Conservation (phyloP, 2,888 invertebrate species). For the Apomyelois bistriatella region DNA sequence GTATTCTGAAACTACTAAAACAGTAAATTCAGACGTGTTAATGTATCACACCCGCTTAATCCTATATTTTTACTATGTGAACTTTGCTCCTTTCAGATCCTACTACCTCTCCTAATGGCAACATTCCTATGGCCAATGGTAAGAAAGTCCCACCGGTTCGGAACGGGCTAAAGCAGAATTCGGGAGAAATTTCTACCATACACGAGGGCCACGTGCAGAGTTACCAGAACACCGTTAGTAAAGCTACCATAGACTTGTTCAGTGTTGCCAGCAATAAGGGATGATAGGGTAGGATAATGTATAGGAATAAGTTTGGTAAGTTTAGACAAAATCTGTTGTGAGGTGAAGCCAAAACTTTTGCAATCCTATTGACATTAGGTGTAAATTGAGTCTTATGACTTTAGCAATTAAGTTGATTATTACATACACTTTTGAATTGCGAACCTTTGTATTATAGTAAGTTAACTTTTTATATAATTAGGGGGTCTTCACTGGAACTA, state of each 20-base stretch:
- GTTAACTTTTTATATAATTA: no score
- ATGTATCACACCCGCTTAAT: background rate
- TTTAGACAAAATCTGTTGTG: no score
- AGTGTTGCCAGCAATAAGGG: conserved; percentile 24
- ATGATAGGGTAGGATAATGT: background rate
- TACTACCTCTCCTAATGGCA: conserved; percentile 22
- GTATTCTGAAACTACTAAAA: no score
- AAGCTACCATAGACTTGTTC: conserved; percentile 51
- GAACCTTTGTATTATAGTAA: no score
- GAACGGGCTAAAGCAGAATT: conserved; percentile 47
- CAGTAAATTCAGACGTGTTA: no score
- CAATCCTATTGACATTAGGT: no score
- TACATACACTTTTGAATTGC: no score
- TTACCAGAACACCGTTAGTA: conserved; percentile 44
- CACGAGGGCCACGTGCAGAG: conserved; percentile 59
- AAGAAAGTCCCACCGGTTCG: conserved; percentile 60
- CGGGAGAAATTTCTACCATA: conserved; percentile 69
- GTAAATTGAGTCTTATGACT: background rate
- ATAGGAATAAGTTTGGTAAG: background rate
- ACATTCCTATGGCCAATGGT: conserved; percentile 33
- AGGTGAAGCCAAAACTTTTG: no score
- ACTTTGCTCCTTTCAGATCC: conserved; percentile 27
- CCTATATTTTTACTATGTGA: background rate
- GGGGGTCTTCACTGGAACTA: no score
- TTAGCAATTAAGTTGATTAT: no score